These are phyloP conservation scores for rat (Rattus norvegicus) DNA, from an alignment of 2,113 vertebrate genomes.

Conservation along the genomic window DNA sequence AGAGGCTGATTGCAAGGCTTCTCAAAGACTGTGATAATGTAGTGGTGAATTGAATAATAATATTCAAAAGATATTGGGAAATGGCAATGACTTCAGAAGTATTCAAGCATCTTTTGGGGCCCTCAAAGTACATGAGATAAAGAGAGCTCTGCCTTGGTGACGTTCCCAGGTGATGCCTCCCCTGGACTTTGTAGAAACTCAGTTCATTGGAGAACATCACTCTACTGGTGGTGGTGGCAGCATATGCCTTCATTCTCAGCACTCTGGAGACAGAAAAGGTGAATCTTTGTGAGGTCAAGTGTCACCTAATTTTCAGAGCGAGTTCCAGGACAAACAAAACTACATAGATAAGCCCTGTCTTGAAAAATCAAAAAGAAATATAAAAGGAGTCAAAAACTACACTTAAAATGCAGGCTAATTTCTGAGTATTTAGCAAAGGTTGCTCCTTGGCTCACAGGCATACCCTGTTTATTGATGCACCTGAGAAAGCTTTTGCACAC, in stretches of 20 bases:
- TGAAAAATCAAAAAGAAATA: not conserved
- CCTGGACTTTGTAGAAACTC: not conserved
- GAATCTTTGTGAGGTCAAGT: not conserved
- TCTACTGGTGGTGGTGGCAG: not conserved
- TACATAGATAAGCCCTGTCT: not conserved
- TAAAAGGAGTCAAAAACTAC: not conserved
- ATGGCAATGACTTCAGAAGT: not conserved
- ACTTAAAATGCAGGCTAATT: not conserved
- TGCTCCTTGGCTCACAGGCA: not conserved
- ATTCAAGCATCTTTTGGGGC: not conserved
- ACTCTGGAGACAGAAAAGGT: not conserved
- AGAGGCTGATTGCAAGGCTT: not conserved
- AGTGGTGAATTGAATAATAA: not conserved
- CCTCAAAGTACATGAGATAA: not conserved
- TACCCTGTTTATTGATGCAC: not conserved
- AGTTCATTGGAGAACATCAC: not conserved
- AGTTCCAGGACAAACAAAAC: not conserved
- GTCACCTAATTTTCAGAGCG: not conserved
- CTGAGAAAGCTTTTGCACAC: not conserved
- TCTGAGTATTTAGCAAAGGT: not conserved
- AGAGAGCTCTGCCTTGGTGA: not conserved
- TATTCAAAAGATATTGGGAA: not conserved
- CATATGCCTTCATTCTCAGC: not conserved
- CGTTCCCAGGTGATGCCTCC: accelerated
- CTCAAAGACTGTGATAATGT: not conserved